These are phyloP conservation scores for Doryteuthis pealeii DNA, from an alignment of 1,140 invertebrate genomes.

Conservation along the genomic window DNA sequence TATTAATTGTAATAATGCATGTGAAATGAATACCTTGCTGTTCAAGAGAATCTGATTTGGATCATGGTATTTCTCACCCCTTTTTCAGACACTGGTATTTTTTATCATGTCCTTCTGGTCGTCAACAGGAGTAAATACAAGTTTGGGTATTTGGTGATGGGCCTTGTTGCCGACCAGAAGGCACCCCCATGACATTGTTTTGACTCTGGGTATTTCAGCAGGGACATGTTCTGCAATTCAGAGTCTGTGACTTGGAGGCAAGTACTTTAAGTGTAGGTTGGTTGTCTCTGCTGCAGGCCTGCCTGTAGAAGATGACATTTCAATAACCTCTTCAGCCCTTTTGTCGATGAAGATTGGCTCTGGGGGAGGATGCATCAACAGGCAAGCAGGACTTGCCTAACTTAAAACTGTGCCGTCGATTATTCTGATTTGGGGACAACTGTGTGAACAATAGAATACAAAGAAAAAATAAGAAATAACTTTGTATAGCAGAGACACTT, in stretches of 20 bases:
- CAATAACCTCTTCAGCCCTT: not conserved
- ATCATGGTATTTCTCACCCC: slow-evolving; percentile 19
- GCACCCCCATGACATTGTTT: not conserved
- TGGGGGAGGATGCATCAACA: not conserved
- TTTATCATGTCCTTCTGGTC: not conserved
- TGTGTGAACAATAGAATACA: not conserved
- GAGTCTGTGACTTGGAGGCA: slow-evolving; percentile 49
- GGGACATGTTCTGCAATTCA: slow-evolving; percentile 54
- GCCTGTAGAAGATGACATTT: not conserved
- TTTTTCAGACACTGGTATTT: slow-evolving; percentile 17
- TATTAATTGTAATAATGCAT: too few relatives aligned
- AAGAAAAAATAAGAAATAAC: too few relatives aligned
- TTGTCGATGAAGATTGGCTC: not conserved
- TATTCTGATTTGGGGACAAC: slow-evolving; percentile 2
- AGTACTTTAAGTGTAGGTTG: slow-evolving; percentile 12
- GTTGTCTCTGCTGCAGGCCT: not conserved
- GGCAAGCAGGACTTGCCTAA: not conserved
- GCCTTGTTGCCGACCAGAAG: not conserved
- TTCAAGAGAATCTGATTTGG: slow-evolving; percentile 23
- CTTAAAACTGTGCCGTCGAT: not conserved
- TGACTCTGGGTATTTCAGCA: slow-evolving; percentile 21
- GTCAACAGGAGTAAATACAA: slow-evolving; percentile 16
- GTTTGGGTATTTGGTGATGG: not conserved
- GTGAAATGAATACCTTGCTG: slow-evolving; percentile 7
- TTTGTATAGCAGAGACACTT: too few relatives aligned